Conservation (phyloP, 2,797 vertebrate species). For the Accipiter superciliosus region DNA sequence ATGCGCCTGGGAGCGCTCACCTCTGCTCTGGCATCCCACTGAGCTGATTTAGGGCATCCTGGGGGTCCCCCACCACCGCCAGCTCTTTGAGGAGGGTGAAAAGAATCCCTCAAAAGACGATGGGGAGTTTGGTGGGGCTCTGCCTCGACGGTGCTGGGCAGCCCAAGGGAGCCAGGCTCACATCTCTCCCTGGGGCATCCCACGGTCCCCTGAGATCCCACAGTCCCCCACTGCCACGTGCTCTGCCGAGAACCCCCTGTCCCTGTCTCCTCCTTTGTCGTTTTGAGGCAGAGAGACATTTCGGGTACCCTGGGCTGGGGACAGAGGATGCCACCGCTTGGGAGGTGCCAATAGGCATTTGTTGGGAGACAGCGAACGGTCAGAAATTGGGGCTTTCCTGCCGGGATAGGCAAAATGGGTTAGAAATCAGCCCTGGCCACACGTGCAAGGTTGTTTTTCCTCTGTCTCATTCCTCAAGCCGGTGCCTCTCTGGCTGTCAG, state of each 20-base stretch:
- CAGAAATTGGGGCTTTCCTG: background rate
- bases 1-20: accelerated
- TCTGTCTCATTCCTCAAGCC: background rate
- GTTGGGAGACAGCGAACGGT: accelerated
- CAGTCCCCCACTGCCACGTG: background rate
- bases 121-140: background rate
- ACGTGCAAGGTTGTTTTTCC: background rate
- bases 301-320: background rate
- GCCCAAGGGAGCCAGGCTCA: background rate
- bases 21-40: background rate
- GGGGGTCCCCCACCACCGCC: accelerated
- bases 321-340: accelerated
- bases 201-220: background rate
- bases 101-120: accelerated
- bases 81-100: background rate
- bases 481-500: background rate
- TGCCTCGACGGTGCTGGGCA: background rate
- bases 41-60: background rate
- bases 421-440: background rate
- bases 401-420: background rate
- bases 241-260: background rate
- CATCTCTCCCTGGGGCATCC: accelerated
- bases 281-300: background rate
- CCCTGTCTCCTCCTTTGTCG: background rate
- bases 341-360: background rate